A percentile compares a stretch with the other conserved stretches of the same genome.
phyloP scores from a whole-genome alignment of 2,888 invertebrate genomes.

The Gasteruption jaculator region DNA sequence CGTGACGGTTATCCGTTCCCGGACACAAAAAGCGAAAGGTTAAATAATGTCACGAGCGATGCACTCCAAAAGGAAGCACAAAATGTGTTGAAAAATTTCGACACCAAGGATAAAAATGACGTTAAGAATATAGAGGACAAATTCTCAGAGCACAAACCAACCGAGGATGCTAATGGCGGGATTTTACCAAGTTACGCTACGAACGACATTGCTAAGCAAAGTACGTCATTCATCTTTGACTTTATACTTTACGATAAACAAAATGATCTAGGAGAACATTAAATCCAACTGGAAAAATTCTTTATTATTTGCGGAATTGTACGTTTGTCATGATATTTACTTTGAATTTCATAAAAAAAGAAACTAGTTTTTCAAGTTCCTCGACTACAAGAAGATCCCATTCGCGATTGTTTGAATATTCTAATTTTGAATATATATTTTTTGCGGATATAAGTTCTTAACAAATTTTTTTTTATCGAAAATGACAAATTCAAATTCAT shows the following conservation, averaged over 20 bases:
- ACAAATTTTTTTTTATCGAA: slow-evolving; percentile 6
- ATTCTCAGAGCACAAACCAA: slow-evolving; percentile 34
- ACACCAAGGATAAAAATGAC: slow-evolving; percentile 44
- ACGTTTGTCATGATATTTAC: no score
- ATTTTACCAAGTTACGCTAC: slow-evolving; percentile 38
- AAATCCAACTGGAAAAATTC: no score
- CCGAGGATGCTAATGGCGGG: slow-evolving; percentile 32
- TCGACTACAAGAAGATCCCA: no score
- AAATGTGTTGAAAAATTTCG: slow-evolving; percentile 25
- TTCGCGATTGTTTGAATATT: no score
- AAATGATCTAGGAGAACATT: no score
- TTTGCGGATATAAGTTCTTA: no score
- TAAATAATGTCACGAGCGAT: slow-evolving; percentile 51
- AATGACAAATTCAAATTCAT: not conserved
- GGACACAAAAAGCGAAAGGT: slow-evolving; percentile 53
- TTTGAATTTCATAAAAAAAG: no score
- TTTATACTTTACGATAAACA: no score
- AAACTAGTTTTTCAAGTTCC: no score
- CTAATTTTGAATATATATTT: no score
- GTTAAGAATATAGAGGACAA: slow-evolving; percentile 43
- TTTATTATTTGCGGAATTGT: no score
- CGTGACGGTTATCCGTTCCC: slow-evolving; percentile 70
- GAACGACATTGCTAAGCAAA: slow-evolving; percentile 45
- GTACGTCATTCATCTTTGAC: no score
- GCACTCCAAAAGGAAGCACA: slow-evolving; percentile 32